A percentile compares a stretch with the other conserved stretches of the same genome.
Conservation (phyloP, 1,140 invertebrate species). For the Leptinotarsa texana region DNA sequence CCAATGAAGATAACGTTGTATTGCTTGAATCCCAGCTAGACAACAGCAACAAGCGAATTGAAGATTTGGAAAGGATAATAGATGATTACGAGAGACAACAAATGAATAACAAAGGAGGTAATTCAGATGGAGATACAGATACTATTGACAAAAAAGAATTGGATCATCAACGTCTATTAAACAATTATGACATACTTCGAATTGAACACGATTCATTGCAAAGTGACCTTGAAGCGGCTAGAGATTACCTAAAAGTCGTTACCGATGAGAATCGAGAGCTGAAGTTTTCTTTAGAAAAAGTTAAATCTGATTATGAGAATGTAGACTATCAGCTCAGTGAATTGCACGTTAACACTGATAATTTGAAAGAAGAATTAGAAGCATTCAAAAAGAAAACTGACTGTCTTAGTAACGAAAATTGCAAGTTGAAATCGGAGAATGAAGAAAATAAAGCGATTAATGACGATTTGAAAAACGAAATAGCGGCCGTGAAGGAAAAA, state of each 20-base stretch:
- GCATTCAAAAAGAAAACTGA: conserved; percentile 51
- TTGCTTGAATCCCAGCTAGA: conserved; percentile 66
- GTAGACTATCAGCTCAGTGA: conserved; percentile 55
- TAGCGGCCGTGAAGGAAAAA: conserved; percentile 45
- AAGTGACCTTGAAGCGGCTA: conserved; percentile 54
- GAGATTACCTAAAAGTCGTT: conserved; percentile 41
- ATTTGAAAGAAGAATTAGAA: conserved; percentile 50
- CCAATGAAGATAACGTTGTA: conserved; percentile 66
- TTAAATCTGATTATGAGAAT: conserved; percentile 59
- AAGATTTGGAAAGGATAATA: conserved; percentile 47
- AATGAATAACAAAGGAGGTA: conserved; percentile 25
- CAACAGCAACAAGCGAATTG: conserved; percentile 47
- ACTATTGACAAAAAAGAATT: conserved; percentile 32
- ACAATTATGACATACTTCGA: conserved; percentile 41
- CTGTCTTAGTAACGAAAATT: conserved; percentile 48
- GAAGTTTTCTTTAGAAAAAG: conserved; percentile 50
- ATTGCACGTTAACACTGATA: conserved; percentile 47
- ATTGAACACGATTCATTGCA: conserved; percentile 57
- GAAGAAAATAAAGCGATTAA: conserved; percentile 48
- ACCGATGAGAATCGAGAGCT: conserved; percentile 49
- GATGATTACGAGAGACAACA: conserved; percentile 28
- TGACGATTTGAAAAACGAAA: conserved; percentile 45
- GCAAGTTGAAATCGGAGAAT: conserved; percentile 49
- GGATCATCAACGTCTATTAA: conserved; percentile 39
- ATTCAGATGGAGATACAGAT: conserved; percentile 35